These are phyloP conservation scores for Bos taurus DNA, from an alignment of 2,113 vertebrate genomes.

Conservation along the genomic window ARS-UCD2.0 NC_037331.1:90641001-90641500, in stretches of 20 bases:
- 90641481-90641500: not conserved
- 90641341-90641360: not conserved
- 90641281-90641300: not conserved
- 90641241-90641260: not conserved
- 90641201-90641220: not conserved
- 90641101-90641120: not conserved
- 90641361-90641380: not conserved
- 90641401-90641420: not conserved
- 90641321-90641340: not conserved
- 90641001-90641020: not conserved
- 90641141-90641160: not conserved
- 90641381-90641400: not conserved
- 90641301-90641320: not conserved
- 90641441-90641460: conserved; percentile 1
- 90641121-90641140: not conserved
- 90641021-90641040: not conserved
- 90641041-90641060: not conserved
- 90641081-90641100: not conserved
- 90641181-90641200: not conserved
- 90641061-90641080: not conserved
- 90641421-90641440: not conserved
- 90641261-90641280: not conserved
- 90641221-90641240: not conserved
- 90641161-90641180: not conserved
- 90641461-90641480: not conserved